Evolutionary conservation across 2,888 invertebrate genomes (phyloP).

Genomic region (Hemicrepidius hirtus): DNA sequence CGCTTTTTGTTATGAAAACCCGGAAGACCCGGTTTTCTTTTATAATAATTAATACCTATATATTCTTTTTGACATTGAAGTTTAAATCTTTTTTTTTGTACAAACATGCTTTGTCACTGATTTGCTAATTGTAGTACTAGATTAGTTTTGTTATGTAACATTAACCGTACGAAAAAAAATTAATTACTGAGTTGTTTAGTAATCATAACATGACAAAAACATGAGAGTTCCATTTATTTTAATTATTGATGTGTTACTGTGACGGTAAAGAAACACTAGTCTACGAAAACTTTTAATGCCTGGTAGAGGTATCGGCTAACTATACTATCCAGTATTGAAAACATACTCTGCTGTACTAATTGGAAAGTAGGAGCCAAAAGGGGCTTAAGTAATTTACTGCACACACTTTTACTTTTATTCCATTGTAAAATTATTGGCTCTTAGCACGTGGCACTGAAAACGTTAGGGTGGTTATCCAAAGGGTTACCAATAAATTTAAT

Average conservation of each 20-base stretch:
- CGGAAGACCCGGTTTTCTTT: slow-evolving; percentile 27
- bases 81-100: slow-evolving; percentile 20
- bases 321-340: too few relatives aligned
- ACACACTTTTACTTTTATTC: not conserved
- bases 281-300: too few relatives aligned
- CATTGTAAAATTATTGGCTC: not conserved
- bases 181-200: not conserved
- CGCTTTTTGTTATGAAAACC: slow-evolving; percentile 18
- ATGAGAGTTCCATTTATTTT: not conserved
- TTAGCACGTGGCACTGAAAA: slow-evolving; percentile 1
- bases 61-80: slow-evolving; percentile 31
- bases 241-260: too few relatives aligned
- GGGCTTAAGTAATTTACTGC: not conserved
- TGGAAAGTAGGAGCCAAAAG: too few relatives aligned
- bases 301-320: too few relatives aligned
- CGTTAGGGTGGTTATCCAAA: too few relatives aligned
- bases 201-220: slow-evolving; percentile 7
- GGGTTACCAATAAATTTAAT: not conserved
- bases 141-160: not conserved
- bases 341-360: too few relatives aligned
- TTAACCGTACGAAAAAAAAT: slow-evolving; percentile 1
- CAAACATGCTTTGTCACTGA: not conserved
- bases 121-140: slow-evolving; percentile 6
- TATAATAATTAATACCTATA: slow-evolving; percentile 10
- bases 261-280: too few relatives aligned